Conservation (phyloP, 2,113 vertebrate species). For the Sceloporus undulatus region DNA sequence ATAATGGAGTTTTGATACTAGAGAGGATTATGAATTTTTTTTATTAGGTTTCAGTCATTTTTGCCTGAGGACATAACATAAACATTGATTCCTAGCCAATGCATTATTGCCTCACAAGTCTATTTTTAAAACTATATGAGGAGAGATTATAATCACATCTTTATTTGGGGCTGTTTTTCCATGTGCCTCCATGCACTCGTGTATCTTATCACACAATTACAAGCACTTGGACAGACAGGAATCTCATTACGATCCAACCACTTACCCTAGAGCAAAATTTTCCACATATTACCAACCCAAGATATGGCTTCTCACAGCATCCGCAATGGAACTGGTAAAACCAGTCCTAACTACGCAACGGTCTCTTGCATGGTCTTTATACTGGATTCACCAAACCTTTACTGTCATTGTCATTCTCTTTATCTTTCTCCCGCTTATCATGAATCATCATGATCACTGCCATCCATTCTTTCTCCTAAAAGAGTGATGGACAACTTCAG, state of each 20-base stretch:
- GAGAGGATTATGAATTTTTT: background rate
- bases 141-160: background rate
- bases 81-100: background rate
- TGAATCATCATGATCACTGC: too few species aligned
- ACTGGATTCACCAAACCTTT: background rate
- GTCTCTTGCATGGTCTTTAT: background rate
- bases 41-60: background rate
- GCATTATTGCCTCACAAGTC: background rate
- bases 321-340: too few species aligned
- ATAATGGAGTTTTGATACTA: background rate
- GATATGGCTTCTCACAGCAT: background rate
- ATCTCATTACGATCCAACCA: background rate
- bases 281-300: background rate
- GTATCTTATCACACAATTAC: constrained; percentile 1
- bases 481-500: too few species aligned
- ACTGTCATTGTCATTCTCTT: background rate
- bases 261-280: background rate
- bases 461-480: background rate
- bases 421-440: background rate
- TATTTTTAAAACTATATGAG: constrained; percentile 29
- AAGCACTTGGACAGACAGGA: background rate
- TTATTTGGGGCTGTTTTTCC: background rate
- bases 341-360: background rate
- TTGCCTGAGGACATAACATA: background rate
- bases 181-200: background rate